Percentiles rank a stretch among this genome's conserved stretches.
Conservation (phyloP, 2,113 vertebrate genomes). For the Cygnus atratus region DNA sequence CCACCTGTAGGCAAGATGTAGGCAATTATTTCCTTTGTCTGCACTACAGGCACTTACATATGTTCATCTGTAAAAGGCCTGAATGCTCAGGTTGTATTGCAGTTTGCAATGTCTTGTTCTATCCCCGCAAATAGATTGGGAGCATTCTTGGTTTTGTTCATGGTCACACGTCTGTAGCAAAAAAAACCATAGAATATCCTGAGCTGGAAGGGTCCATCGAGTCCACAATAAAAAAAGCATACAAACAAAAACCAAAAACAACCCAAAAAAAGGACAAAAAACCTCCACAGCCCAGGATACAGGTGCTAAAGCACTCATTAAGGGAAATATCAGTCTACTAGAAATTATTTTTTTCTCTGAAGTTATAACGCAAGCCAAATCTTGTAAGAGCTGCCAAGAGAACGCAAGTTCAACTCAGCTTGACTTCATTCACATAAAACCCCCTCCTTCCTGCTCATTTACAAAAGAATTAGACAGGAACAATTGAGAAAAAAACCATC, state of each 20-base stretch:
- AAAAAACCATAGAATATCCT: neutral
- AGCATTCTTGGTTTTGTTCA: neutral
- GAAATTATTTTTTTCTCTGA: slow-evolving; percentile 21
- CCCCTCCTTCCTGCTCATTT: slow-evolving; percentile 16
- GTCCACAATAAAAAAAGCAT: neutral
- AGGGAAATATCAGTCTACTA: slow-evolving; percentile 22
- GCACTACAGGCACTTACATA: too few species aligned
- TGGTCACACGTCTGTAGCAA: slow-evolving; percentile 3
- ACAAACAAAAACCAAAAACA: neutral
- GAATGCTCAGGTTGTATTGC: too few species aligned
- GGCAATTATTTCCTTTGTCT: too few species aligned
- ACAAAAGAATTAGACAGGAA: neutral
- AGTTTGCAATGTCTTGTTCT: too few species aligned
- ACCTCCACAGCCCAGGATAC: neutral
- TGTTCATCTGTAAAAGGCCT: too few species aligned
- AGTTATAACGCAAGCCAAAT: slow-evolving; percentile 2
- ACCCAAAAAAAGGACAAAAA: neutral
- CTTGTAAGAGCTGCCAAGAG: slow-evolving; percentile 8
- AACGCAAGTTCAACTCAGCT: neutral
- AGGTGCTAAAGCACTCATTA: slow-evolving; percentile 23
- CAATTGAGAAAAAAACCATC: neutral
- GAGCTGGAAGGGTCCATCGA: neutral
- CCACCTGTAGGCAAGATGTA: too few species aligned
- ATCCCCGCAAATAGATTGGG: too few species aligned
- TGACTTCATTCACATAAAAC: neutral